Base-by-base conservation (phyloP, 2,888 invertebrate species). In the Drosophila subsilvestris region DNA sequence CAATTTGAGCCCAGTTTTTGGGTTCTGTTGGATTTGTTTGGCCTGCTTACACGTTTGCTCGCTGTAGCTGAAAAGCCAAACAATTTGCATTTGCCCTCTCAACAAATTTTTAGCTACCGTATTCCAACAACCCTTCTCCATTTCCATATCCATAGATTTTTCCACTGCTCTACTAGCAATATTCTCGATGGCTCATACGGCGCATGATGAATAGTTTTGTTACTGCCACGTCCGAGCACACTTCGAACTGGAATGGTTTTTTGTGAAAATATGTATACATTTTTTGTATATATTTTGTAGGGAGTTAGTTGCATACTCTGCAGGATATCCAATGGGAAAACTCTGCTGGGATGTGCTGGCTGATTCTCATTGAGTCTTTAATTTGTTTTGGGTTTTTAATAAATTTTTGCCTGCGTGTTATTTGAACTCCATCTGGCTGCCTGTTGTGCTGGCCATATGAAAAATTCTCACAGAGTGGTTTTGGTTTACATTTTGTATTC, bases 21-120 rank as follows among this genome's bases (percentile, higher is more conserved):
- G 49, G 10, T 1, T 22, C 32, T 42, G 8, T 20, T 66, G 27
- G 29, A 47, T 32, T 49, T 62, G 47, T 61, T 69, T 63, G 49
- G 25, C 3, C 60, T 70, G 70, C 63, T 74, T 77, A 73, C 75
- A 69, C 72, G 73, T 81, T 79, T 73, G 79, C 72, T 78, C 69
- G 63, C 72, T 58, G 63, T 65, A 51, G 62, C 68, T 54, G 62
- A 70, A 72, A 70, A 60, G 65, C 49, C 48, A 47, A 54, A 62
- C 57, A 75, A 74, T 80, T 78, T 83, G 59, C 73, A 80, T 81
- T 48, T 29, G 22, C 42, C 49, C 44, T 9, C 45, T 47, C 18
- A 47, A 37, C 27, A 20, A 20, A 44, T 25, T 32, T 8, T n/a
- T n/a, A n/a, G n/a, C 29, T 8, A 17, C 59, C 9, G 18, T 6